phyloP scores from a whole-genome alignment of 2,888 invertebrate species.

The Exephanes ischioxanthus region DNA sequence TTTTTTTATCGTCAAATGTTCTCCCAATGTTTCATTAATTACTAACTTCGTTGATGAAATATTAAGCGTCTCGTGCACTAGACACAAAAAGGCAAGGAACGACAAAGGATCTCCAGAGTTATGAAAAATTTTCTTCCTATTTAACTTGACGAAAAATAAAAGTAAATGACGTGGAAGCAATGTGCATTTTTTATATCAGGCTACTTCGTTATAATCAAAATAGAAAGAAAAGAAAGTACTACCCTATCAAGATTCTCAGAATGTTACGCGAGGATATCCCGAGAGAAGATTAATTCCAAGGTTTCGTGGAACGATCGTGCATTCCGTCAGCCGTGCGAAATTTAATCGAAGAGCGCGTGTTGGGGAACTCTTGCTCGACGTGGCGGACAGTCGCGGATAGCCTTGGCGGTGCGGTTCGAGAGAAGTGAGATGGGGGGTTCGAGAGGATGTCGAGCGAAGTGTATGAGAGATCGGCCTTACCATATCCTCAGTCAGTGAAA shows the following conservation, averaged over 20 bases:
- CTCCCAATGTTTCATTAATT: background rate
- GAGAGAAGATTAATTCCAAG: constrained; percentile 55
- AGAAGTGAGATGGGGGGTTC: constrained; percentile 49
- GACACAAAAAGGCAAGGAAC: background rate
- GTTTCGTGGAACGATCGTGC: constrained; percentile 50
- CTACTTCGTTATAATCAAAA: background rate
- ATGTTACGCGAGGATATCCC: background rate
- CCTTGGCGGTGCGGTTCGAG: background rate
- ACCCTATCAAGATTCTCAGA: background rate
- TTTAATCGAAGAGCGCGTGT: constrained; percentile 58
- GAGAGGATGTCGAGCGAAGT: constrained; percentile 24
- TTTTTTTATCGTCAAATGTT: background rate
- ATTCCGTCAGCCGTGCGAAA: constrained; percentile 56
- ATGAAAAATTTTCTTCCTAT: background rate
- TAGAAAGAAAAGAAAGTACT: background rate
- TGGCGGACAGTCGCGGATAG: constrained; percentile 48
- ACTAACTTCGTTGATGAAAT: background rate
- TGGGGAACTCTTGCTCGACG: constrained; percentile 46
- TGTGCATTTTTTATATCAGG: too few species aligned
- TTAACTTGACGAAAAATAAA: background rate
- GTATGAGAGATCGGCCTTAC: constrained; percentile 57
- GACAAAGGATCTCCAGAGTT: background rate
- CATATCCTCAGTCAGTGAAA: constrained; percentile 64
- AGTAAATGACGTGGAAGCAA: background rate
- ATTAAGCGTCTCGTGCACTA: background rate